Conservation (phyloP, 1,140 invertebrate genomes). For the Lepidurus apus region DNA sequence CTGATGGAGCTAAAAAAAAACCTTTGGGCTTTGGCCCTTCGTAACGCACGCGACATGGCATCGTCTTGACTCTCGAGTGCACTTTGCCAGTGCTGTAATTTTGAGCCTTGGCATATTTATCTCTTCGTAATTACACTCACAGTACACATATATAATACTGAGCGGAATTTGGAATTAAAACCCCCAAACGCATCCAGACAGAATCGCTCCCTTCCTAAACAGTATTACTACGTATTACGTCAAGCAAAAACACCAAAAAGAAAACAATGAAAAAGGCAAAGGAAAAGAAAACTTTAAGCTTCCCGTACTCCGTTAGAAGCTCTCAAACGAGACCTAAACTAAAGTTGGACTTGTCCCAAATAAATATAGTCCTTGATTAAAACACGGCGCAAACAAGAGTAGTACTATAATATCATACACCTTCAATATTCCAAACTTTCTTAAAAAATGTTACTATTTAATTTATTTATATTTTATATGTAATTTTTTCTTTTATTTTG, state of each 20-base stretch:
- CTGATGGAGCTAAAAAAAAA: not conserved
- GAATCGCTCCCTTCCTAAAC: not conserved
- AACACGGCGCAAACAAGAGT: no score
- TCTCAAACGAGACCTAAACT: no score
- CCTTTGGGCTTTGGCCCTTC: not conserved
- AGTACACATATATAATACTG: constrained; percentile 3
- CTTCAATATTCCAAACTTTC: no score
- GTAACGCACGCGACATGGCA: not conserved
- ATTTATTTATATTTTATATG: no score
- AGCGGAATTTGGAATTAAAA: constrained; percentile 19
- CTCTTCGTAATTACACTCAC: constrained; percentile 21
- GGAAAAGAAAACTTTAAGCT: not conserved
- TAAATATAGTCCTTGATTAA: no score
- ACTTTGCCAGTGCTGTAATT: not conserved
- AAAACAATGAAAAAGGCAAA: not conserved
- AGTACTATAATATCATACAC: no score
- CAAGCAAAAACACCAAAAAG: not conserved
- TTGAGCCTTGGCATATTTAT: constrained; percentile 1
- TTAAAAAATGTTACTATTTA: no score
- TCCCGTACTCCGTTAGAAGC: no score
- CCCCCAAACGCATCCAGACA: not conserved
- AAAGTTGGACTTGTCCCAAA: no score
- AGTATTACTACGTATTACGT: not conserved
- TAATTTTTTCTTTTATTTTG: not conserved
- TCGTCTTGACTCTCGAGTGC: not conserved